phyloP scores from a whole-genome alignment of 2,888 invertebrate genomes.

The Neuroscelio doddi region DNA sequence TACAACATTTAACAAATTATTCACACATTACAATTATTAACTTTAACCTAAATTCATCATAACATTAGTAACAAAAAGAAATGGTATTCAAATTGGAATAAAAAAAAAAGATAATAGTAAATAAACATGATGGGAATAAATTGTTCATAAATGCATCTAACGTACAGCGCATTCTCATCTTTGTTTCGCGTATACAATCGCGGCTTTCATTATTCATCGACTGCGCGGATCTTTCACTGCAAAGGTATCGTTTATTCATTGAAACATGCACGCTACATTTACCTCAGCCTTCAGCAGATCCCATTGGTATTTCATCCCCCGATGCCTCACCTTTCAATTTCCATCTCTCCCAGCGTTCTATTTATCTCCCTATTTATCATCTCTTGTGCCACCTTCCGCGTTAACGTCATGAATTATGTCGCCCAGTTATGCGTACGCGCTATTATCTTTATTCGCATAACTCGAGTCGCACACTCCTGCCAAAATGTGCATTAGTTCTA shows the following conservation, averaged over 20 bases:
- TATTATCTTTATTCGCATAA: constrained; percentile 25
- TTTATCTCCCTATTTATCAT: constrained; percentile 7
- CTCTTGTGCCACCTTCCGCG: constrained; percentile 1
- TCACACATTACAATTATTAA: too few relatives aligned
- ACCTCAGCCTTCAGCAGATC: background rate
- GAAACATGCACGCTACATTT: constrained; percentile 4
- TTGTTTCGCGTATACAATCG: constrained; percentile 6
- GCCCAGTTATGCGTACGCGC: constrained; percentile 13
- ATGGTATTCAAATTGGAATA: too few relatives aligned
- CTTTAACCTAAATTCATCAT: too few relatives aligned
- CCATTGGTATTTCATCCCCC: background rate
- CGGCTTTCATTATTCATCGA: constrained; percentile 14
- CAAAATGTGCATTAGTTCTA: constrained; percentile 16
- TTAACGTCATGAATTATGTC: constrained; percentile 19
- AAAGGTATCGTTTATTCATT: constrained; percentile 14
- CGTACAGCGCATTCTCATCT: constrained; percentile 1
- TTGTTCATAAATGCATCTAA: too few relatives aligned
- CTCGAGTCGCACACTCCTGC: constrained; percentile 12
- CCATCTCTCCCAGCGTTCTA: background rate
- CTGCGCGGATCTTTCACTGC: constrained; percentile 1
- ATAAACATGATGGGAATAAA: too few relatives aligned
- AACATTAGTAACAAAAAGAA: too few relatives aligned
- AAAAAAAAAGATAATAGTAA: too few relatives aligned
- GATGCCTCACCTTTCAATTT: background rate
- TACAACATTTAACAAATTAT: too few relatives aligned